phyloP scores from a whole-genome alignment of 2,888 invertebrate species.

The Monoplex corrugatus region DNA sequence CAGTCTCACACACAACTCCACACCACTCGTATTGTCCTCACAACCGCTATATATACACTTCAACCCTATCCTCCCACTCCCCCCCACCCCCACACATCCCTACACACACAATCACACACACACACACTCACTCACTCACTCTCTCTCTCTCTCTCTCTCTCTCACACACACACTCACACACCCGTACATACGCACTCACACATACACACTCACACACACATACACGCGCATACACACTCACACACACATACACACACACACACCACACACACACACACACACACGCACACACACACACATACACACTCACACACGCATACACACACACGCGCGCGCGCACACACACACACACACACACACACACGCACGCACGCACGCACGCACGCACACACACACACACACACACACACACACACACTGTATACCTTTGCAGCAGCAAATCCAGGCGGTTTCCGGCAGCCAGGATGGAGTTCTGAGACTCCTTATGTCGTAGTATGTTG shows the following conservation, averaged over 20 bases:
- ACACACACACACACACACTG: too few species aligned
- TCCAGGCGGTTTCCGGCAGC: constrained; percentile 78
- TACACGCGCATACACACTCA: background rate
- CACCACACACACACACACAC: too few species aligned
- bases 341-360: constrained; percentile 1
- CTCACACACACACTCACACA: background rate
- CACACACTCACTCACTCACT: background rate
- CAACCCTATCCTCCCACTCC: too few species aligned
- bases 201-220: too few species aligned
- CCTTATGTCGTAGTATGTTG: constrained; percentile 76
- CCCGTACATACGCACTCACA: background rate
- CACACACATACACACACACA: background rate
- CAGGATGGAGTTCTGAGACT: constrained; percentile 79
- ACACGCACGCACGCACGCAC: background rate
- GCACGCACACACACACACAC: constrained; percentile 1
- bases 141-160: background rate
- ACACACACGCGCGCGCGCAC: background rate
- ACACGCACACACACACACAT: too few species aligned
- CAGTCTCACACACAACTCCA: too few species aligned
- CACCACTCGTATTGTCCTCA: too few species aligned
- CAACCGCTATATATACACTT: too few species aligned
- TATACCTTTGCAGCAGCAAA: constrained; percentile 78
- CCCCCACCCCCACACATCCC: too few species aligned
- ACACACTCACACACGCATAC: background rate
- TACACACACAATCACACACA: too few species aligned